These are phyloP conservation scores for Eristalinus sepulchralis DNA, from an alignment of 2,888 invertebrate species.

Conservation along the genomic window DNA sequence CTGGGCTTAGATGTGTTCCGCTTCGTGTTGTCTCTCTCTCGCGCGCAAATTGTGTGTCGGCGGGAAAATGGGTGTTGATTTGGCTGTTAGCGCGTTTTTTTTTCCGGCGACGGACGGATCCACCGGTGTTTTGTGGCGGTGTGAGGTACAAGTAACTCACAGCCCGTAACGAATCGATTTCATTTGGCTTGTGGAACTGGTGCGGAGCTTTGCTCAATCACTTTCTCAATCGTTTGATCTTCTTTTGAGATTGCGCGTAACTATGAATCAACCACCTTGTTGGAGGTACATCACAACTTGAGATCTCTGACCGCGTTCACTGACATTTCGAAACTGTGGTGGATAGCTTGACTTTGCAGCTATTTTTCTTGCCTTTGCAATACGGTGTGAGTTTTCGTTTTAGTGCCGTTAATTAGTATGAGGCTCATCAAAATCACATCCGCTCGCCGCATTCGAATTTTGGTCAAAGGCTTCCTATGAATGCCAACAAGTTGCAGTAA, in stretches of 20 bases:
- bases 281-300: background rate
- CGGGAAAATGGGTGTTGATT: background rate
- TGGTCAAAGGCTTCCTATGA: no score
- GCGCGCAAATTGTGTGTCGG: background rate
- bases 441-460: no score
- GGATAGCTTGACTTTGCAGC: no score
- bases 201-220: background rate
- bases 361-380: no score
- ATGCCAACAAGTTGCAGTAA: no score
- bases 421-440: no score
- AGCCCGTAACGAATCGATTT: background rate
- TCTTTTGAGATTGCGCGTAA: background rate
- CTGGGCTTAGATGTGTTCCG: background rate
- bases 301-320: background rate
- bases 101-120: background rate
- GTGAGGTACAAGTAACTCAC: background rate
- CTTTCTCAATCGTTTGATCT: background rate
- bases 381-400: no score
- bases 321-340: background rate
- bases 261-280: no score
- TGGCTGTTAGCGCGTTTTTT: background rate
- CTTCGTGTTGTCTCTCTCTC: slow-evolving; percentile 4
- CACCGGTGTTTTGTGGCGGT: background rate
- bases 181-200: background rate
- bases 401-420: no score